Evolutionary conservation across 2,797 vertebrate species (phyloP).

Genomic region (Danio choprae): DNA sequence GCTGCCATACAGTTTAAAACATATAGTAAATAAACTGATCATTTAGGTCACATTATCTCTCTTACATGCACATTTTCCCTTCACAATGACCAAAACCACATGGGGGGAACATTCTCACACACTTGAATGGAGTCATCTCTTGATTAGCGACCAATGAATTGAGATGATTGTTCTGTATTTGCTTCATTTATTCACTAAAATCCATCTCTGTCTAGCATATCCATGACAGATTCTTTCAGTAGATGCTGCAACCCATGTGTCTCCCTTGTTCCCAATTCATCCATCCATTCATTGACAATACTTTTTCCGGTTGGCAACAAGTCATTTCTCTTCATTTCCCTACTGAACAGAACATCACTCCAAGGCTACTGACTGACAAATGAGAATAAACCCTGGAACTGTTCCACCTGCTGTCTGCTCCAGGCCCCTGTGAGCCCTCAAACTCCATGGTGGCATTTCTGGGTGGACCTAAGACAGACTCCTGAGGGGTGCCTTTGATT

Average conservation of each 20-base stretch:
- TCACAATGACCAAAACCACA: constrained; percentile 5
- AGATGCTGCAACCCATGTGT: neutral
- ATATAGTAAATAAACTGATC: neutral
- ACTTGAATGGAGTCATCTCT: constrained; percentile 22
- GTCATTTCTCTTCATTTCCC: constrained; percentile 34
- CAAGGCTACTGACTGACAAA: constrained; percentile 54
- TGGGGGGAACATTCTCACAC: constrained; percentile 10
- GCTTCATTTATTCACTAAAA: constrained; percentile 26
- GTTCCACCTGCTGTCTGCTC: constrained; percentile 55
- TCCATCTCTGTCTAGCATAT: constrained; percentile 16
- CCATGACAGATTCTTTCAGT: constrained; percentile 21
- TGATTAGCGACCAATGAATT: constrained; percentile 26
- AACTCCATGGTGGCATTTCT: constrained; percentile 74
- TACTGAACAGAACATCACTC: constrained; percentile 43
- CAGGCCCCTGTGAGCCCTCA: constrained; percentile 60
- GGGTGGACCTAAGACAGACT: constrained; percentile 69
- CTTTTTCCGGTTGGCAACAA: constrained; percentile 32
- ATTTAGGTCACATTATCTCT: neutral
- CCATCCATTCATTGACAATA: constrained; percentile 20
- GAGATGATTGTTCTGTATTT: constrained; percentile 33
- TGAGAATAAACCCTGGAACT: constrained; percentile 58
- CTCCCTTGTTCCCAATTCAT: constrained; percentile 18
- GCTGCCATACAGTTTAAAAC: neutral
- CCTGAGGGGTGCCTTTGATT: constrained; percentile 66
- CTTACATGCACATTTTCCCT: neutral